Conservation (phyloP, 2,113 vertebrate species). For the Maccullochella peelii region DNA sequence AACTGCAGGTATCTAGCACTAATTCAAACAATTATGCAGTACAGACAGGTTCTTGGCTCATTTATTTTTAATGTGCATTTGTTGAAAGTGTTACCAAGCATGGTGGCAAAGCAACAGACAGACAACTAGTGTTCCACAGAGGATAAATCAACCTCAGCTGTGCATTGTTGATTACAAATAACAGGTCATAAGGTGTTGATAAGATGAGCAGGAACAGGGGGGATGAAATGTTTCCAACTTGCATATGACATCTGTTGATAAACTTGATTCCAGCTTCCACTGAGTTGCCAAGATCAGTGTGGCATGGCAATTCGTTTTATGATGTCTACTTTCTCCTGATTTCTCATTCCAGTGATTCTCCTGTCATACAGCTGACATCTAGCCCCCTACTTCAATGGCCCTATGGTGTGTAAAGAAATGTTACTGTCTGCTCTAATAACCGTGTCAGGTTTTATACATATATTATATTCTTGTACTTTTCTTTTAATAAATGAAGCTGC, state of each 20-base stretch:
- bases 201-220: neutral
- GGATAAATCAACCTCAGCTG: neutral
- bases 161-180: neutral
- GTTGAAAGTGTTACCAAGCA: neutral
- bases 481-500: neutral
- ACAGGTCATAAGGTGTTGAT: neutral
- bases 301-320: neutral
- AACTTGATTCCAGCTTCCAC: neutral
- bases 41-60: neutral
- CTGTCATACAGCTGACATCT: neutral
- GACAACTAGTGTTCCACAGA: neutral
- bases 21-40: neutral
- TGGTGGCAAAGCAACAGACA: neutral
- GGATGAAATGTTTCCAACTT: neutral
- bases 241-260: slow-evolving; percentile 11
- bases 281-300: neutral
- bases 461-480: neutral
- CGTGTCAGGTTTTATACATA: neutral
- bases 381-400: neutral
- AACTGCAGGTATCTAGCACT: neutral
- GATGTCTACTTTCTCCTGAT: neutral
- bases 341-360: slow-evolving; percentile 12
- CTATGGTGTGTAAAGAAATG: neutral
- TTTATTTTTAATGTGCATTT: neutral
- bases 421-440: neutral